Evolutionary conservation across 2,113 vertebrate genomes (phyloP).

Genomic region (Ciconia boyciana): DNA sequence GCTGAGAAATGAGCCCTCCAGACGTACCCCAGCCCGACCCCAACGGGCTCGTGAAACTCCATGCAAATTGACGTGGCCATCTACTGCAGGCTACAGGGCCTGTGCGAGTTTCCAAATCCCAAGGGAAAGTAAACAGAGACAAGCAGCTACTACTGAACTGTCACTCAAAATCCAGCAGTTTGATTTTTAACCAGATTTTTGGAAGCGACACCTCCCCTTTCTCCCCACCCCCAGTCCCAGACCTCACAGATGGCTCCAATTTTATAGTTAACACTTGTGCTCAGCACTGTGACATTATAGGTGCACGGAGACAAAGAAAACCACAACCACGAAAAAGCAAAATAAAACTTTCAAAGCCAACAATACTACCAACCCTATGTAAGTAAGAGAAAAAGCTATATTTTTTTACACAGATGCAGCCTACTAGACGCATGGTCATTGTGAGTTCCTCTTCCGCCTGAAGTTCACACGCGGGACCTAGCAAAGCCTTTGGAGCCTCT

Average conservation of each 20-base stretch:
- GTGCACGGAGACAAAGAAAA: not conserved
- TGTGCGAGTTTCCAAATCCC: not conserved
- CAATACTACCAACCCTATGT: not conserved
- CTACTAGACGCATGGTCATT: fast-evolving
- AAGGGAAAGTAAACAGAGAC: not conserved
- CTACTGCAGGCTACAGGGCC: not conserved
- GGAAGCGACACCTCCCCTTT: not conserved
- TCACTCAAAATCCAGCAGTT: not conserved
- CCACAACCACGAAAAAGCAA: not conserved
- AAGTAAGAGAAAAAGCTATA: not conserved
- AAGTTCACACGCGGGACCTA: fast-evolving
- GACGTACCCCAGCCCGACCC: not conserved
- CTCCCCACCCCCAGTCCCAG: not conserved
- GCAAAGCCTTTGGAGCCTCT: not conserved
- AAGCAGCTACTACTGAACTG: not conserved
- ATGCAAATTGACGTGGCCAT: fast-evolving
- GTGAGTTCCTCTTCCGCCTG: not conserved
- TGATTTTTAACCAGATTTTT: not conserved
- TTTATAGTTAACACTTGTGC: not conserved
- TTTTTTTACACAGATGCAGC: not conserved
- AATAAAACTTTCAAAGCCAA: not conserved
- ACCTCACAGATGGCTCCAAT: not conserved
- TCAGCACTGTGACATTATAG: not conserved
- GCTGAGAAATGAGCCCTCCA: not conserved
- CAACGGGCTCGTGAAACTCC: fast-evolving